Evolutionary conservation across 23 tunicate genomes (phyloP).

Genomic region (Styela plicata): DNA sequence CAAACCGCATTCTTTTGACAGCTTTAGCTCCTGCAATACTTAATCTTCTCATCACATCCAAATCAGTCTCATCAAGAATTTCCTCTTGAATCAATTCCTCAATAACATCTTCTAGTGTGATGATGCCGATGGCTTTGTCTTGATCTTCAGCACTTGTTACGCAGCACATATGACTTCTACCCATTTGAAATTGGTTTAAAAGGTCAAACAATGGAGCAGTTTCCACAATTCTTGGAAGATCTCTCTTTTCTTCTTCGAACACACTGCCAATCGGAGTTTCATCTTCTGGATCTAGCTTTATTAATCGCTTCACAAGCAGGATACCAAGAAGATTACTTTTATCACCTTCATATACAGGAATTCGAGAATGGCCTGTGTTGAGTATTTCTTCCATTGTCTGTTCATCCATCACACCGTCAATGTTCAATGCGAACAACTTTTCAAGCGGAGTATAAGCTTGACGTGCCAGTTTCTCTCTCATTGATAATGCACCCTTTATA

Average conservation of each 20-base stretch:
- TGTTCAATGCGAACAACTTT: conserved; percentile 58
- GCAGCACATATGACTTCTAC: conserved; percentile 83
- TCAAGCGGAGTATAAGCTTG: conserved; percentile 67
- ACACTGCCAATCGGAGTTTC: conserved; percentile 43
- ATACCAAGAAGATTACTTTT: conserved; percentile 60
- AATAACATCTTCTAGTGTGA: conserved; percentile 96
- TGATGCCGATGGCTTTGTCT: conserved; percentile 36
- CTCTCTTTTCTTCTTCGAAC: conserved; percentile 54
- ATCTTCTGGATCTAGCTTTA: conserved; percentile 84
- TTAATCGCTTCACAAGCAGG: conserved; percentile 64
- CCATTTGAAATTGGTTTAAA: conserved; percentile 74
- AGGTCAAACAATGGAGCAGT: conserved; percentile 45
- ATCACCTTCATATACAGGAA: conserved; percentile 64
- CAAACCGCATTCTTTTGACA: conserved; percentile 24
- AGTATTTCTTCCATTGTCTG: conserved; percentile 61
- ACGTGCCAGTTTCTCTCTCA: conserved; percentile 74
- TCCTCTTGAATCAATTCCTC: conserved; percentile 99
- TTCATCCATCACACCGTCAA: conserved; percentile 50
- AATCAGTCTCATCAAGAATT: conserved; percentile 96
- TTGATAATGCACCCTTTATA: conserved; percentile 83
- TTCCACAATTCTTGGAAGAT: conserved; percentile 45
- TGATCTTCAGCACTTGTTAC: conserved; percentile 15
- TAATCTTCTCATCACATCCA: conserved; percentile 61
- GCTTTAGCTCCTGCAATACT: conserved; percentile 69
- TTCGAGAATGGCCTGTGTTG: conserved; percentile 76